Base-by-base conservation (phyloP, 2,797 vertebrate genomes). In the Urocyon cinereoargenteus region DNA sequence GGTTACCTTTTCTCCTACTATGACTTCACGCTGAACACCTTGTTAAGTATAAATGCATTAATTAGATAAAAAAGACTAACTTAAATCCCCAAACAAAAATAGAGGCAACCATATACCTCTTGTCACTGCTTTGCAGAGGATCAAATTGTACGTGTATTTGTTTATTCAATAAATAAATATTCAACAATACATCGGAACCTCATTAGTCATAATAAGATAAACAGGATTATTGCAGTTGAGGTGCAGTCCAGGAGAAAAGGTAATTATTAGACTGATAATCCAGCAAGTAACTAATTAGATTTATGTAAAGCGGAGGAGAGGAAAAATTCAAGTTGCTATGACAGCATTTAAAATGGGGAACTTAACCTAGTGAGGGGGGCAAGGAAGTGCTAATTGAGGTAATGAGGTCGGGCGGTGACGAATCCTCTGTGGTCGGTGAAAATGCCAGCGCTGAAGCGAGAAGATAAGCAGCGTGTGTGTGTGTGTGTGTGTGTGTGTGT, bases 311-410 rank as follows among this genome's bases (percentile, higher is more conserved):
- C 78, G 14, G 26, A 90, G 87, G 61, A 89, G 88, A 84, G 59
- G 49, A 92, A 96, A 77, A 81, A 70, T 40, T 40, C 12, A 95
- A 22, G 81, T 96, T 95, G 18, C 72, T 91, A 90, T 96, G 91
- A 78, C 94, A 97, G 78, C 14, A 92, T 78, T 90, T 96, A 96
- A 97, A 90, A 86, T 82, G 51, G 45, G 22, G 16, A 94, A 95
- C 26, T 86, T 86, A 87, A 68, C 24, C 28, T 62, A 89, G 24
- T 73, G 11, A 83, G 18, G 5, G 15, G 55, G 91, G 79, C 92
- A 96, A 81, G 28, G 24, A 87, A 92, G 34, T 78, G 66, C 85
- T 85, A 90, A 97, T 88, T 94, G 90, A 93, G 72, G 7, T 49
- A 79, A 89, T 61, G 84, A 82, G 40, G 64, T 95, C 87, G 87